Conservation (phyloP, 2,797 vertebrate species). For the Melanogrammus aeglefinus region DNA sequence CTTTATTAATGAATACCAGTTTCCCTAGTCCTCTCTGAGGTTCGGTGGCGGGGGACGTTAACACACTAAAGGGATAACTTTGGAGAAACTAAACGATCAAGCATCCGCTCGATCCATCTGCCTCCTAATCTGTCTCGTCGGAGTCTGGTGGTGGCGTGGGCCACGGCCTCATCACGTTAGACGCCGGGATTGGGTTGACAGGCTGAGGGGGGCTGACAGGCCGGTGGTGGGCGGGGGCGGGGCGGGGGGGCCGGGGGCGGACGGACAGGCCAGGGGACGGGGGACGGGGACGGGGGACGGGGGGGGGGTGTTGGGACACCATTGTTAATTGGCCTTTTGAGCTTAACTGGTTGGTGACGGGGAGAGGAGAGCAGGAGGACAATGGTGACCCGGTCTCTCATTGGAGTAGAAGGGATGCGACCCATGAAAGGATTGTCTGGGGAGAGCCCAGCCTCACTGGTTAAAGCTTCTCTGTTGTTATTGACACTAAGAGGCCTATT, state of each 20-base stretch:
- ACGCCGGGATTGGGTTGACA: neutral
- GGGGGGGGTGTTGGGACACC: conserved; percentile 44
- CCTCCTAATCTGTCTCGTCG: conserved; percentile 33
- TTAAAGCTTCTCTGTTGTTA: neutral
- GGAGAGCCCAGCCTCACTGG: conserved; percentile 45
- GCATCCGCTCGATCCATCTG: conserved; percentile 41
- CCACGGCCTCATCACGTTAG: conserved; percentile 70
- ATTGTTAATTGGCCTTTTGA: conserved; percentile 91
- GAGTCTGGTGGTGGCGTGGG: conserved; percentile 36
- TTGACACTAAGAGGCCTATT: neutral
- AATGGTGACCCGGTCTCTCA: conserved; percentile 77
- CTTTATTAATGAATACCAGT: neutral
- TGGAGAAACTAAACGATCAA: conserved; percentile 19
- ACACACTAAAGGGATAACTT: conserved; percentile 24
- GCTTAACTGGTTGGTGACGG: conserved; percentile 75
- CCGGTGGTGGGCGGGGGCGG: no score
- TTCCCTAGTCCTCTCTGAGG: neutral
- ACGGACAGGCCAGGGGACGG: neutral
- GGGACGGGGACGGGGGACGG: no score
- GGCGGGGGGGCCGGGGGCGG: neutral
- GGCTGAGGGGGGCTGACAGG: neutral
- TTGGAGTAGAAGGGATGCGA: conserved; percentile 58
- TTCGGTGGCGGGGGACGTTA: neutral
- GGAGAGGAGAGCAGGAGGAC: conserved; percentile 77
- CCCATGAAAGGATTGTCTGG: conserved; percentile 45